Conservation (phyloP, 2,113 vertebrate genomes). For the Bettongia penicillata region DNA sequence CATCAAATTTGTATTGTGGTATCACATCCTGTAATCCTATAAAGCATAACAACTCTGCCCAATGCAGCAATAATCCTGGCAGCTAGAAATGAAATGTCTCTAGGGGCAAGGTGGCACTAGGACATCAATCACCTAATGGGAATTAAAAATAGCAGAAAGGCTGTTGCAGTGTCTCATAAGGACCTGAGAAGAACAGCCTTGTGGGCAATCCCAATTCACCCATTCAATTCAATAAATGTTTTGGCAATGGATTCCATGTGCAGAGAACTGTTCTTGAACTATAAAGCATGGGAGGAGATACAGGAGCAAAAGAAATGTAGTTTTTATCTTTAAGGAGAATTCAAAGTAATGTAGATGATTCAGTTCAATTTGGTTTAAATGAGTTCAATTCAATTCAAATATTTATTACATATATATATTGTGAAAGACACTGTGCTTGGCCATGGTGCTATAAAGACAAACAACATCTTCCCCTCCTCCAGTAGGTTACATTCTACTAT, state of each 20-base stretch:
- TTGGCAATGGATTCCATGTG: background rate
- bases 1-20: slow-evolving; percentile 52
- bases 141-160: background rate
- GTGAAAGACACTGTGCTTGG: background rate
- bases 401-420: background rate
- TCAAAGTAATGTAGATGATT: background rate
- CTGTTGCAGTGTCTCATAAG: background rate
- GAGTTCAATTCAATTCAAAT: background rate
- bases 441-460: background rate
- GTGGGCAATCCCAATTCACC: background rate
- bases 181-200: background rate
- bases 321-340: background rate
- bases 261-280: background rate
- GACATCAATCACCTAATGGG: background rate
- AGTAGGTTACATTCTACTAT: background rate
- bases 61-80: slow-evolving; percentile 21
- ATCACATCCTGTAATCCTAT: slow-evolving; percentile 58
- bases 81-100: slow-evolving; percentile 57
- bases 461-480: background rate
- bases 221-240: background rate
- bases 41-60: slow-evolving; percentile 66
- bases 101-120: background rate
- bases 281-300: background rate
- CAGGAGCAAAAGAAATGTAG: background rate
- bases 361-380: background rate